A percentile compares a stretch with the other conserved stretches of the same genome.
Evolutionary conservation across 2,888 invertebrate genomes (phyloP).

Genomic region (Acleris sparsana): DNA sequence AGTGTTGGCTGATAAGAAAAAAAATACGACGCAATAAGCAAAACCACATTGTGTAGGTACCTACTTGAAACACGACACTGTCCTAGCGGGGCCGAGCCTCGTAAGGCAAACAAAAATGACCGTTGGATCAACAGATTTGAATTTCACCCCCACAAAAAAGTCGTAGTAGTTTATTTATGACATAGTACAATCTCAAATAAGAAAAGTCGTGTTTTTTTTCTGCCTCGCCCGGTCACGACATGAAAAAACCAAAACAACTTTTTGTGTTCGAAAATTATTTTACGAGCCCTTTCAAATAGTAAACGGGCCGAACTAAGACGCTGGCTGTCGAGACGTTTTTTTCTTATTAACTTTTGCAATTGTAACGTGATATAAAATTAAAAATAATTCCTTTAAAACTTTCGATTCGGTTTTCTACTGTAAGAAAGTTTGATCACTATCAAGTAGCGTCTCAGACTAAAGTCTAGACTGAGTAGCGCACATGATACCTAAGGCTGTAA

Average conservation of each 20-base stretch:
- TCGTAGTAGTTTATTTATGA: constrained; percentile 75
- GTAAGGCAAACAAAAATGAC: constrained; percentile 55
- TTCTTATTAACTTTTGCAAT: constrained; percentile 32
- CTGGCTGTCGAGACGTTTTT: constrained; percentile 27
- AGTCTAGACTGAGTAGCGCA: constrained; percentile 2
- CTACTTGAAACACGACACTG: constrained; percentile 24
- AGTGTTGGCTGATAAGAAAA: constrained; percentile 69
- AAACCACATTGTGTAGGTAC: constrained; percentile 40
- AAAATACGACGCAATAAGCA: constrained; percentile 60
- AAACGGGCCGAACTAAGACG: constrained; percentile 58
- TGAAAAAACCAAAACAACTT: constrained; percentile 81
- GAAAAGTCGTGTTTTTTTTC: constrained; percentile 60
- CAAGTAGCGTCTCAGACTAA: neutral
- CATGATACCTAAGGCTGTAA: constrained; percentile 14
- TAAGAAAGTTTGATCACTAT: neutral
- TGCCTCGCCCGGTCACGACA: constrained; percentile 49
- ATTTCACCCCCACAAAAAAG: constrained; percentile 60
- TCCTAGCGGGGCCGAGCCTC: constrained; percentile 29
- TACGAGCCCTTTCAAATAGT: constrained; percentile 78
- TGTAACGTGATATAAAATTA: constrained; percentile 23
- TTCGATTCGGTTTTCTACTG: neutral
- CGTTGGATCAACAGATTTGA: constrained; percentile 71
- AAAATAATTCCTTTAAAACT: constrained; percentile 24
- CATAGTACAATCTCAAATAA: constrained; percentile 72
- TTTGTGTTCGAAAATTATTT: constrained; percentile 76